Evolutionary conservation across 1,140 invertebrate species (phyloP).

Genomic region (Ostrea edulis): DNA sequence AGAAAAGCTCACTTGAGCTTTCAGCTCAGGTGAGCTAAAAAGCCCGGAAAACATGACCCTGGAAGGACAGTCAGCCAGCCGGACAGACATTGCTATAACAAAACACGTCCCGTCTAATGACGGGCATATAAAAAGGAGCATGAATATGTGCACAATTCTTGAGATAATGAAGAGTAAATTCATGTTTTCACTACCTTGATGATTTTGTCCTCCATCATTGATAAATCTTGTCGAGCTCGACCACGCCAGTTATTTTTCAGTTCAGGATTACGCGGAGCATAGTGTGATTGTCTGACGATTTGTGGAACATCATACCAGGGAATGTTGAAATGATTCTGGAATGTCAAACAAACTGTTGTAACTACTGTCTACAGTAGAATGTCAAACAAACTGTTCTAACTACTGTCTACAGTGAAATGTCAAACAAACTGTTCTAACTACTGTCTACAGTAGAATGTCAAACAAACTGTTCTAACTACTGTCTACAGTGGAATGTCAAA

Average conservation of each 20-base stretch:
- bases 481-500: slow-evolving; percentile 59
- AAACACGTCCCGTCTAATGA: too few relatives aligned
- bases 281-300: slow-evolving; percentile 54
- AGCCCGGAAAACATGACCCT: too few relatives aligned
- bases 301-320: slow-evolving; percentile 66
- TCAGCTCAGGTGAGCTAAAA: too few relatives aligned
- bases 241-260: slow-evolving; percentile 73
- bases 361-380: background rate
- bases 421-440: slow-evolving; percentile 28
- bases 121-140: too few relatives aligned
- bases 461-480: too few relatives aligned
- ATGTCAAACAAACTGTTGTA: slow-evolving; percentile 15
- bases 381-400: slow-evolving; percentile 27
- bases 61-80: too few relatives aligned
- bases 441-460: too few relatives aligned
- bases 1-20: too few relatives aligned
- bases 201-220: slow-evolving; percentile 45
- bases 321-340: slow-evolving; percentile 70
- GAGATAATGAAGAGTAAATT: background rate
- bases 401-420: too few relatives aligned
- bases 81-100: too few relatives aligned
- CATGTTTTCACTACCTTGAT: slow-evolving; percentile 42
- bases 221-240: slow-evolving; percentile 57
- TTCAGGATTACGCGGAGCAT: slow-evolving; percentile 66
- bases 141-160: too few relatives aligned